Evolutionary conservation across 2,888 invertebrate genomes (phyloP), one percentile per base, ranked within the genome.

Genomic region (Platynereis dumerilii): DNA sequence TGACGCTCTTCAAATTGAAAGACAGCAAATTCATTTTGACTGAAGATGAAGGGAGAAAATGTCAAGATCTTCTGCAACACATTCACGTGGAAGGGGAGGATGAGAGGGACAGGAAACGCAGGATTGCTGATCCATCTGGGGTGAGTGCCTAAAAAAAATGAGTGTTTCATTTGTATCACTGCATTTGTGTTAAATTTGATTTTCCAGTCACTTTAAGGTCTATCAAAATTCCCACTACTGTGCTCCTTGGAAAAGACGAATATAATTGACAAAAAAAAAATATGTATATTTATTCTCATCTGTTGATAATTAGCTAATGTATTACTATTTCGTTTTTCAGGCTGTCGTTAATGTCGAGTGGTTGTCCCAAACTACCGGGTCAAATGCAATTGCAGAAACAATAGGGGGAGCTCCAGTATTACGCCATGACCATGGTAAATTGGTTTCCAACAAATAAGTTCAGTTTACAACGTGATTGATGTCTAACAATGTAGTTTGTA

Each of bases 391-490:
- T 10, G 57, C 57, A 24, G 39, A 67, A 34, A 61, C 63, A 3
- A 74, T 75, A 7, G 63, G 71, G 15, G 77, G 75, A 67, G 69
- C 76, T 24, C 78, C 79, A 3, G 72, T 78, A 42, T 71, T 79
- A 22, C 74, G 72, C 48, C 76, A 78, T 60, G 76, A 72, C 27
- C 70, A 70, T 60, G 72, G 77, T 77, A 68, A 68, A 68, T 66
- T 29, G 44, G 29, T 24, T n/a, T n/a, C n/a, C n/a, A 42, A 15
- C 12, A 17, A 15, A 42, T 42, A 15, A 42, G 12, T 15, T 42
- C 12, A 15, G 17, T 15, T 17, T 42, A 15, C 17, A 15, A 15
- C 44, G 44, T 15, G 44, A 17, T 15, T 42, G 12, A 42, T 15
- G 17, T 42, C 17, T 15, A 42, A 42, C 12, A 17, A 42, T 42